Evolutionary conservation across 2,888 invertebrate species (phyloP), one percentile per base, ranked within the genome.

Genomic region (Lampropteryx suffumata): DNA sequence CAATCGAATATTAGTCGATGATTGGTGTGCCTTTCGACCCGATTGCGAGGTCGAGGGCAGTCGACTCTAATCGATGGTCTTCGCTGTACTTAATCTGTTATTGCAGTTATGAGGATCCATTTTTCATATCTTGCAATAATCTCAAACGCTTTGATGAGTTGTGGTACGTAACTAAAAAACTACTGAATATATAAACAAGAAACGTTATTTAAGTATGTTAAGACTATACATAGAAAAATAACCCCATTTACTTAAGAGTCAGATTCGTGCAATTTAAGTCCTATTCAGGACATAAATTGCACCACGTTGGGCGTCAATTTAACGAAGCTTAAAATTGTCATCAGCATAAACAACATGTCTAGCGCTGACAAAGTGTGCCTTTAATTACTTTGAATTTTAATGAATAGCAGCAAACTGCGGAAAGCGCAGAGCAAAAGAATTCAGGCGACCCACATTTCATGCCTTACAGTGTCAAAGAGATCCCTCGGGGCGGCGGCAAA

Each of bases 281-380:
- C 11, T 12, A 41, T 41, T 51, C n/a, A 37, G 33, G 7, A 10
- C 26, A 27, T 13, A 32, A 40, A 32, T 34, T 33, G 13, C 29
- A 39, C 53, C 43, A 44, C 37, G 44, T 54, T 39, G 44, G 39
- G 40, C 42, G 42, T 44, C 61, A 63, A 59, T 62, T 50, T 55
- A 32, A 54, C 54, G 30, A 47, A 39, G 42, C 49, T 55, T 58
- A 41, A 58, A 61, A 59, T 43, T 60, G 62, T 63, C 55, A 60
- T 53, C 44, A 54, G 49, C 44, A 42, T 26, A 39, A 50, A 43
- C 39, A 53, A 52, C 35, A 21, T 27, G 36, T 34, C 53, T 41
- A 44, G 49, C 45, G 28, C 36, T 42, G 45, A 45, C 40, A 34
- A 53, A 47, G 29, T 51, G 32, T 35, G 36, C 41, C 43, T 39